phyloP scores from a whole-genome alignment of 2,113 vertebrate genomes.

The Lathamus discolor region DNA sequence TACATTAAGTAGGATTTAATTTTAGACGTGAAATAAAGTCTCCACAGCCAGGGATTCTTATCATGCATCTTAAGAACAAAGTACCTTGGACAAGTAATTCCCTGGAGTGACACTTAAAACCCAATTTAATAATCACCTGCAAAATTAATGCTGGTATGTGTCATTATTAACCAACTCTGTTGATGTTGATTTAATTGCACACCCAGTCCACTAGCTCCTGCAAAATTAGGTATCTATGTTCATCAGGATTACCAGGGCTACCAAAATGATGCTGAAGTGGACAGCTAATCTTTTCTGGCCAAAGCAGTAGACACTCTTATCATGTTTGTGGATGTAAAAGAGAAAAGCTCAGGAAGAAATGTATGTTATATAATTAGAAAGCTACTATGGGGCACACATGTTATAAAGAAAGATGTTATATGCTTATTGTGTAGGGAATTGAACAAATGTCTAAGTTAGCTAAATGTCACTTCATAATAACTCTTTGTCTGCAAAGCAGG shows the following conservation, averaged over 20 bases:
- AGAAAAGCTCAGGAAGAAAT: neutral
- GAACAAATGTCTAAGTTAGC: conserved; percentile 41
- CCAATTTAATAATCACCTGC: conserved; percentile 26
- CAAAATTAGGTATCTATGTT: neutral
- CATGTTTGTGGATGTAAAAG: neutral
- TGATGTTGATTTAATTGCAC: neutral
- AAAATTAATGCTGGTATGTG: conserved; percentile 18
- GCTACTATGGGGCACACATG: neutral
- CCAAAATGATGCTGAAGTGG: neutral
- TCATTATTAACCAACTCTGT: neutral
- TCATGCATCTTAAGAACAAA: conserved; percentile 12
- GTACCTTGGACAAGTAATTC: conserved; percentile 15
- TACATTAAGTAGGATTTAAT: conserved; percentile 35
- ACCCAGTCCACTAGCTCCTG: neutral
- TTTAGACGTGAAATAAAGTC: conserved; percentile 30
- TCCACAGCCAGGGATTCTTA: neutral
- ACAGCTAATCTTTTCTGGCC: neutral
- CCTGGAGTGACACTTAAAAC: conserved; percentile 15
- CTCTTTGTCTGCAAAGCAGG: conserved; percentile 56
- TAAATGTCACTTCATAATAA: conserved; percentile 69
- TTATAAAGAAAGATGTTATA: neutral
- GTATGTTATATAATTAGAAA: conserved; percentile 23
- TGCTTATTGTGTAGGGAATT: conserved; percentile 10
- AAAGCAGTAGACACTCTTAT: neutral
- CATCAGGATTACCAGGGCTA: neutral